These are phyloP conservation scores for Octomys mimax DNA, from an alignment of 2,797 vertebrate genomes.

Conservation along the genomic window DNA sequence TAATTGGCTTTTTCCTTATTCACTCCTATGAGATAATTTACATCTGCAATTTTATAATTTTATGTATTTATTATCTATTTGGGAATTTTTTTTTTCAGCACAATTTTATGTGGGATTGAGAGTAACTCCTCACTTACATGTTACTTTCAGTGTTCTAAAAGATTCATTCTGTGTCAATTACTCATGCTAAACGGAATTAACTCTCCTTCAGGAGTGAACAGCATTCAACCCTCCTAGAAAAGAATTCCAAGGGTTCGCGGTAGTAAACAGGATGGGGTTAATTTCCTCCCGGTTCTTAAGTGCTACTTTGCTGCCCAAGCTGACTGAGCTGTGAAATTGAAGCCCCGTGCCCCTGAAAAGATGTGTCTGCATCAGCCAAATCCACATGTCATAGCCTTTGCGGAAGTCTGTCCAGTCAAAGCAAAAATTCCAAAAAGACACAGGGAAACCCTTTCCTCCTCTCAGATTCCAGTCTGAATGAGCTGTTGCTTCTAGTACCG, in stretches of 20 bases:
- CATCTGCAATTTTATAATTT: slow-evolving; percentile 45
- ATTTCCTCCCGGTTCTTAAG: slow-evolving; percentile 52
- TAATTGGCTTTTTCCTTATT: slow-evolving; percentile 49
- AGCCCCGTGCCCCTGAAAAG: not conserved
- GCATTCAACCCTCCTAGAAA: slow-evolving; percentile 44
- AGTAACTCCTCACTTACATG: slow-evolving; percentile 53
- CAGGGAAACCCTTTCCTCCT: slow-evolving; percentile 30
- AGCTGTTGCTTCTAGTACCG: slow-evolving; percentile 36
- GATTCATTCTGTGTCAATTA: slow-evolving; percentile 53
- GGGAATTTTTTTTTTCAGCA: slow-evolving; percentile 29
- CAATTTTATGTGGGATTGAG: slow-evolving; percentile 44
- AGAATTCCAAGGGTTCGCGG: slow-evolving; percentile 21
- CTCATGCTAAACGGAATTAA: slow-evolving; percentile 63
- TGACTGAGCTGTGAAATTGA: not conserved
- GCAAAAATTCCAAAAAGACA: slow-evolving; percentile 61
- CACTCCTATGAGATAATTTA: slow-evolving; percentile 25
- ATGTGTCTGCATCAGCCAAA: slow-evolving; percentile 53
- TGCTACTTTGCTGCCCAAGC: slow-evolving; percentile 48
- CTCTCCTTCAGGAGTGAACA: slow-evolving; percentile 58
- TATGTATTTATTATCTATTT: slow-evolving; percentile 21
- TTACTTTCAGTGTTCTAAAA: slow-evolving; percentile 63
- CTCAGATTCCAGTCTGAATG: slow-evolving; percentile 49
- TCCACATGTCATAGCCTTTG: slow-evolving; percentile 52
- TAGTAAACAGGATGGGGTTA: slow-evolving; percentile 56
- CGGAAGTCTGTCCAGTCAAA: slow-evolving; percentile 38